A percentile compares a stretch with the other conserved stretches of the same genome.
phyloP scores from a whole-genome alignment of 2,888 invertebrate genomes.

The Neoitamus cyanurus region DNA sequence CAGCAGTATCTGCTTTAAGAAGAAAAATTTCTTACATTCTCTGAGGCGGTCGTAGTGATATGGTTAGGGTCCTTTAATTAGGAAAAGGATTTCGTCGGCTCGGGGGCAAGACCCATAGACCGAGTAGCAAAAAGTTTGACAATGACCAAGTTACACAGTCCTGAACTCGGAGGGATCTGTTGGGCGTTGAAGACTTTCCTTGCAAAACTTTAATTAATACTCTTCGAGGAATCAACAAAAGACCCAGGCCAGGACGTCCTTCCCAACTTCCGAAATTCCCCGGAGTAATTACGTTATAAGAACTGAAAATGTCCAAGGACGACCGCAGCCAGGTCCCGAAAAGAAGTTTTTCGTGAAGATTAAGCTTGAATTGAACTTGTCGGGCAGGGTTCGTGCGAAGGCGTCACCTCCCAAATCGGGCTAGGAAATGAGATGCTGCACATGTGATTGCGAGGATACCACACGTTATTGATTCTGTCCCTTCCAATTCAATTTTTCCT shows the following conservation, averaged over 20 bases:
- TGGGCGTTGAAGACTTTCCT: not conserved
- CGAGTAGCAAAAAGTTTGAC: not conserved
- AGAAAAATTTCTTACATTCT: not conserved
- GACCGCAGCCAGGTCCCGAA: not conserved
- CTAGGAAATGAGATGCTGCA: not conserved
- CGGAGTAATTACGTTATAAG: not conserved
- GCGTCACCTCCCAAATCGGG: not conserved
- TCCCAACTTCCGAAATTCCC: not conserved
- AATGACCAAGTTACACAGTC: not conserved
- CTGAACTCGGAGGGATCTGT: not conserved
- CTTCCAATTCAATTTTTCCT: not conserved
- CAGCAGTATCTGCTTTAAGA: not conserved
- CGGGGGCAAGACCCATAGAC: not conserved
- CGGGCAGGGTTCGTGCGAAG: not conserved
- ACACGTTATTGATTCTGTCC: slow-evolving; percentile 1
- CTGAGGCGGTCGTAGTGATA: not conserved
- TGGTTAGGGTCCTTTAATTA: not conserved
- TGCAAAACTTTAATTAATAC: not conserved
- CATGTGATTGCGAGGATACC: slow-evolving; percentile 1
- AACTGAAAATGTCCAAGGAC: not conserved
- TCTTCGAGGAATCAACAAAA: not conserved
- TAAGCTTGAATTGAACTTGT: not conserved
- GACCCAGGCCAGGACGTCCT: not conserved
- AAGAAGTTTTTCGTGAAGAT: not conserved
- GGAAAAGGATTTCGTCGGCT: not conserved